phyloP scores from a whole-genome alignment of 2,888 invertebrate genomes.

The Polymixis flavicincta region DNA sequence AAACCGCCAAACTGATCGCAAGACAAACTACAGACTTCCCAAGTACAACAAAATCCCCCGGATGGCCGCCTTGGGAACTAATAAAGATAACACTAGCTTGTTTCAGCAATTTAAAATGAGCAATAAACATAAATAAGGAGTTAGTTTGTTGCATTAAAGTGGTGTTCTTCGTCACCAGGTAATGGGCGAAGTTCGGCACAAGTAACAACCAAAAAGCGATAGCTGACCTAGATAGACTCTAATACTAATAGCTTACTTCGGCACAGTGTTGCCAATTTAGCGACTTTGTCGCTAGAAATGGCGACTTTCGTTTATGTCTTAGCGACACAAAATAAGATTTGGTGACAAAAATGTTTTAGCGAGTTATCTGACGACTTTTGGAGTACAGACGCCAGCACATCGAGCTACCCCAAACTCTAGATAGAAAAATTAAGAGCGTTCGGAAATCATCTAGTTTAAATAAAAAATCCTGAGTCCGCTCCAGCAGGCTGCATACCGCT shows the following conservation, averaged over 20 bases:
- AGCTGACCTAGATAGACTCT: not conserved
- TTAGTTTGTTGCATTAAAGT: conserved; percentile 65
- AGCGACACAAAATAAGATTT: too few relatives aligned
- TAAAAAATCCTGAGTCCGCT: too few relatives aligned
- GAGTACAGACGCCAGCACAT: too few relatives aligned
- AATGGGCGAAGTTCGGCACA: conserved; percentile 20
- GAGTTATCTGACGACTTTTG: too few relatives aligned
- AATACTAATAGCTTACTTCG: not conserved
- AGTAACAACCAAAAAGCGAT: not conserved
- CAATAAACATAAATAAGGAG: conserved; percentile 72
- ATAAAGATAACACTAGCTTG: conserved; percentile 68
- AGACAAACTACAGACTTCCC: conserved; percentile 56
- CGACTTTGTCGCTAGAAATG: too few relatives aligned
- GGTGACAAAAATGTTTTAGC: too few relatives aligned
- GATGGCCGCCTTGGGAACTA: conserved; percentile 61
- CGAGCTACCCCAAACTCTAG: too few relatives aligned
- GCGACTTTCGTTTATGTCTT: too few relatives aligned
- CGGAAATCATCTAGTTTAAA: too few relatives aligned
- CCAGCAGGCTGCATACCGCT: too few relatives aligned
- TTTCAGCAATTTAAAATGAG: conserved; percentile 69
- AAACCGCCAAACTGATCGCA: conserved; percentile 46
- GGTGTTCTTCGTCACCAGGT: conserved; percentile 41
- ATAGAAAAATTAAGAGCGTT: too few relatives aligned
- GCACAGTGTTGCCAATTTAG: too few relatives aligned
- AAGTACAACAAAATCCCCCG: conserved; percentile 59